A percentile compares a stretch with the other conserved stretches of the same genome.
Evolutionary conservation across 1,140 invertebrate genomes (phyloP).

Genomic region (Bradysia coprophila): DNA sequence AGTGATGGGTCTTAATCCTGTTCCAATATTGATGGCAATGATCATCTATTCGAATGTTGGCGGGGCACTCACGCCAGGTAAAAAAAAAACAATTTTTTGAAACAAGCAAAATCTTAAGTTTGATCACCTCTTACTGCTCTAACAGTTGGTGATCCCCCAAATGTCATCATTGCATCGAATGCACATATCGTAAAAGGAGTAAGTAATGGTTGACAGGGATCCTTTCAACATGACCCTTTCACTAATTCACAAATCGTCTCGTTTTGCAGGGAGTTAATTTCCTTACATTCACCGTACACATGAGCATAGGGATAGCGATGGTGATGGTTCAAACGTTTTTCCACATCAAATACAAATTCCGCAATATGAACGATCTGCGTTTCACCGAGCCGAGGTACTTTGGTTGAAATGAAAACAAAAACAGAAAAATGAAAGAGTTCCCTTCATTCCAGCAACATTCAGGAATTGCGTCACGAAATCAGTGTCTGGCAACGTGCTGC

Average conservation of each 20-base stretch:
- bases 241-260: slow-evolving; percentile 21
- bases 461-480: slow-evolving; percentile 68
- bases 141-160: slow-evolving; percentile 69
- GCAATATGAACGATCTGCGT: slow-evolving; percentile 46
- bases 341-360: slow-evolving; percentile 52
- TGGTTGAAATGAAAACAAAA: too few relatives aligned
- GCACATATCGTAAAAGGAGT: slow-evolving; percentile 35
- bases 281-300: slow-evolving; percentile 58
- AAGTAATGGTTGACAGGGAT: too few relatives aligned
- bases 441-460: slow-evolving; percentile 52
- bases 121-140: too few relatives aligned
- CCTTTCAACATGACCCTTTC: slow-evolving; percentile 5
- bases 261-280: slow-evolving; percentile 58
- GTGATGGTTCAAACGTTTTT: slow-evolving; percentile 46
- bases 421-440: too few relatives aligned
- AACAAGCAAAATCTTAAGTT: too few relatives aligned
- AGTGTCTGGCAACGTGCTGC: slow-evolving; percentile 67
- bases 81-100: too few relatives aligned
- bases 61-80: slow-evolving; percentile 64
- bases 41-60: slow-evolving; percentile 78
- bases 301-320: slow-evolving; percentile 54
- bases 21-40: slow-evolving; percentile 58
- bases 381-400: slow-evolving; percentile 41
- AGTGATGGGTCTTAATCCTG: slow-evolving; percentile 72
- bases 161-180: slow-evolving; percentile 64